Conservation (phyloP, 2,113 vertebrate species). For the Pseudonaja textilis region DNA sequence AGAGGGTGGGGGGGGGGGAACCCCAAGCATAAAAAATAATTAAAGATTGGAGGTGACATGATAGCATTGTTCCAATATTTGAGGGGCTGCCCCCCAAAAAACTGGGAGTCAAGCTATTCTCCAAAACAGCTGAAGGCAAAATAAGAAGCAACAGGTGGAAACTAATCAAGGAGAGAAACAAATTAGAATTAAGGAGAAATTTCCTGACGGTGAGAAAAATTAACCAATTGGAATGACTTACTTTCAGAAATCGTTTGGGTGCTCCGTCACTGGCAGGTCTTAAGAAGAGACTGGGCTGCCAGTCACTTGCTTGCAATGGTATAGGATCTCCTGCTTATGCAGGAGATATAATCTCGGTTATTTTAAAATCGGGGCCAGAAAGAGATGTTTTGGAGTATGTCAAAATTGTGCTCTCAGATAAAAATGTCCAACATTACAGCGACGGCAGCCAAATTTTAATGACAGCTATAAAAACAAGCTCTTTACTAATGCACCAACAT, state of each 20-base stretch:
- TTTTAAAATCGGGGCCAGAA: neutral
- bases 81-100: no score
- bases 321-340: neutral
- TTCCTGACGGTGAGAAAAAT: neutral
- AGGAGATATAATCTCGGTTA: neutral
- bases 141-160: neutral
- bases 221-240: neutral
- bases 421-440: neutral
- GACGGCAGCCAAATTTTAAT: neutral
- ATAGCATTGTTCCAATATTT: neutral
- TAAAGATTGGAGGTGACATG: neutral
- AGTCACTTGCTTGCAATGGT: neutral
- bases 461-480: neutral
- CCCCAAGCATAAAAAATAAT: neutral
- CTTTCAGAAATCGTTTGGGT: neutral
- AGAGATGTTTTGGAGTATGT: neutral
- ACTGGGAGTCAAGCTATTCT: no score
- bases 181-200: neutral
- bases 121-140: no score
- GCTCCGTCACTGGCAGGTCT: neutral
- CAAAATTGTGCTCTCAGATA: neutral
- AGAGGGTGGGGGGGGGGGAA: accelerated
- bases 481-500: neutral
- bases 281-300: no score
- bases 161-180: neutral